Evolutionary conservation across 1,140 invertebrate species (phyloP), one percentile per base, ranked within the genome.

Genomic region (Galleria mellonella): DNA sequence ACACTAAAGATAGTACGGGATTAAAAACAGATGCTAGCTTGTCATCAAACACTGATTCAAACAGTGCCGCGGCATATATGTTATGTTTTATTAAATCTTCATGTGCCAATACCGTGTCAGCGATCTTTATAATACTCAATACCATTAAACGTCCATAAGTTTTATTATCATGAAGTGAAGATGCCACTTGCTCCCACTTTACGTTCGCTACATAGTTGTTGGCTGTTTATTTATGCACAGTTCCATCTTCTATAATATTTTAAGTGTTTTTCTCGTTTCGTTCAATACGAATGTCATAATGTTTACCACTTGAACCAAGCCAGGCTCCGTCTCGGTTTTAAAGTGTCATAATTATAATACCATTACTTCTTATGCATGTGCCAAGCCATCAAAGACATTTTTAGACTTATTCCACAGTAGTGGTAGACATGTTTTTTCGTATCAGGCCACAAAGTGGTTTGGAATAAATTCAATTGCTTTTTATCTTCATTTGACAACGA

Each of bases 401-500:
- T 35, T 35, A 35, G 32, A 8, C 15, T 35, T 35, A n/a, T n/a
- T n/a, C n/a, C n/a, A n/a, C n/a, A n/a, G n/a, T n/a, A n/a, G n/a
- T n/a, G n/a, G n/a, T n/a, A n/a, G n/a, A n/a, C n/a, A n/a, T n/a
- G n/a, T n/a, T 35, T 14, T 23, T 23, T 23, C 17, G 17, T 3
- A 23, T 15, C 13, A 37, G 14, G 14, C 10, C 45, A 28, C 17
- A 12, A 48, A 44, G 43, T 30, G 35, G 31, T 40, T 43, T 41
- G 44, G 44, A 48, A 51, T 23, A 54, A 51, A 56, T 48, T 47
- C 55, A 52, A 49, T 47, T 46, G 38, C 40, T 39, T 41, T 36
- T 55, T 53, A 59, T 62, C 49, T 54, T 44, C 35, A 27, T 27
- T 39, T 55, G 49, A 58, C 51, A 55, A 51, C 47, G 41, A 54